Evolutionary conservation across 1,140 invertebrate genomes (phyloP), one percentile per base, ranked within the genome.

Genomic region (Acyrthosiphon pisum): DNA sequence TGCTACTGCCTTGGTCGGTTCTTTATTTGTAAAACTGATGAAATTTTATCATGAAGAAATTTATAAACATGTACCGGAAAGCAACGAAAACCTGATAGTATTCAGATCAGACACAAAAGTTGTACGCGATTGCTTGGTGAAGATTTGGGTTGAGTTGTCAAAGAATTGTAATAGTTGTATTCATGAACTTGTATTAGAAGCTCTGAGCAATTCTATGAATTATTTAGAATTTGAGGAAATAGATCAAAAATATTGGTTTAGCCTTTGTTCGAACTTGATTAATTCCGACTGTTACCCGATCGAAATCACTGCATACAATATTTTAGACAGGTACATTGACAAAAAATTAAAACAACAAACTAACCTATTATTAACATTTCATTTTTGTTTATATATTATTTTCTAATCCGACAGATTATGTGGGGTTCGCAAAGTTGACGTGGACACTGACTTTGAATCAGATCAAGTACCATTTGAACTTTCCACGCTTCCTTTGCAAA

Each of bases 61-160:
- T 83, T 93, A 86, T n/a, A 84, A 92, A 86, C 11, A 93, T 93
- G 81, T 86, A 18, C 46, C 20, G 9, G 35, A 50, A n/a, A 41
- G 8, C 48, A 84, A 56, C 35, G 48, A 56, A 84, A 93, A 81
- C 30, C 35, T 93, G 0, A 53, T 18, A 20, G 23, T 37, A 86
- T 93, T 93, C n/a, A 93, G 37, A 86, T 84, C 91, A n/a, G 91
- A 93, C n/a, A 93, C 81, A 53, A 93, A 93, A 50, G 22, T 93
- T 37, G 84, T 93, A 86, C 81, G 48, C 0, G 35, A 53, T 23
- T 53, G 48, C 30, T 44, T 93, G 26, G 18, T 84, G 35, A 93
- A 93, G 26, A 86, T 93, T 86, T 93, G 91, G 91, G 84, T 84
- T 22, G 53, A 93, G 14, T 56, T 93, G 14, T 86, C 91, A 8